A percentile compares a stretch with the other conserved stretches of the same genome.
Conservation (phyloP, 2,113 vertebrate genomes). For the Gambusia affinis region DNA sequence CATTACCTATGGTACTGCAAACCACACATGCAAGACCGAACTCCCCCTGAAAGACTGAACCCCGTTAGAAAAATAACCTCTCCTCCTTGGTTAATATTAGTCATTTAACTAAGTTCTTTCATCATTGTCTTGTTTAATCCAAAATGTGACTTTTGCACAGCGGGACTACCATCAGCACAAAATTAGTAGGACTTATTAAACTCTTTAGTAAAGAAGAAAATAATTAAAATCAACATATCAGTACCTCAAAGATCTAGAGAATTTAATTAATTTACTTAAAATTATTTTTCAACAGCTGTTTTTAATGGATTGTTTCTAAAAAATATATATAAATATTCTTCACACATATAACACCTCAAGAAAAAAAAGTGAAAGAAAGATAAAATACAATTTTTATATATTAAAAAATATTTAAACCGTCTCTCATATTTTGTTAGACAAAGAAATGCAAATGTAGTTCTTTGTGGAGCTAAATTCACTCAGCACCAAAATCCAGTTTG, state of each 20-base stretch:
- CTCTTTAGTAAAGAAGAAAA: conserved; percentile 42
- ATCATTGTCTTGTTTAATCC: conserved; percentile 32
- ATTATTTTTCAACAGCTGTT: conserved; percentile 28
- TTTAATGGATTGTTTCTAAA: conserved; percentile 31
- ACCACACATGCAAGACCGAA: conserved; percentile 27
- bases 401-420: no score
- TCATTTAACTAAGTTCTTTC: conserved; percentile 33
- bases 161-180: conserved; percentile 42
- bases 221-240: conserved; percentile 40
- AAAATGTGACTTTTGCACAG: conserved; percentile 21
- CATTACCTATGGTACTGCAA: conserved; percentile 69
- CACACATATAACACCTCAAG: background rate
- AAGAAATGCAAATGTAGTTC: background rate
- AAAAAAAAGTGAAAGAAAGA: background rate
- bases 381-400: no score
- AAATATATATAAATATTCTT: background rate
- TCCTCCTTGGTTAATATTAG: conserved; percentile 37
- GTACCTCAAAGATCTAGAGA: conserved; percentile 36
- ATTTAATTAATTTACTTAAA: conserved; percentile 52
- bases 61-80: conserved; percentile 30
- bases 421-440: no score
- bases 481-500: conserved; percentile 11
- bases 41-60: background rate
- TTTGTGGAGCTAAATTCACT: conserved; percentile 13
- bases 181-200: conserved; percentile 57